Evolutionary conservation across 2,888 invertebrate genomes (phyloP).

Genomic region (Platycheirus albimanus): DNA sequence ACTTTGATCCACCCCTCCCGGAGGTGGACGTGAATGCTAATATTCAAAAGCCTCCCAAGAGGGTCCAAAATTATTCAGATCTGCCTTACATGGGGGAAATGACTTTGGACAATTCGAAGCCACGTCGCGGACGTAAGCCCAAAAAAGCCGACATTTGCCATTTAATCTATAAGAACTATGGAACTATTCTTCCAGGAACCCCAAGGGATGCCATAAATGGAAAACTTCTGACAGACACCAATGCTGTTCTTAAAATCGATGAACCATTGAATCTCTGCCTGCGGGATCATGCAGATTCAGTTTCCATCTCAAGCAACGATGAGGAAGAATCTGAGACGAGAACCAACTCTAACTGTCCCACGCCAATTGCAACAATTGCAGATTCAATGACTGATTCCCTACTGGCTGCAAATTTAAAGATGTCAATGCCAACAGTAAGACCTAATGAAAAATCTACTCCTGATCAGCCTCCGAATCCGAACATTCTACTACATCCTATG

Average conservation of each 20-base stretch:
- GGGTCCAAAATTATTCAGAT: slow-evolving; percentile 90
- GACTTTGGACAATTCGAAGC: slow-evolving; percentile 93
- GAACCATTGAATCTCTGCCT: slow-evolving; percentile 93
- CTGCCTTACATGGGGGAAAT: slow-evolving; percentile 96
- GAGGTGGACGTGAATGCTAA: slow-evolving; percentile 77
- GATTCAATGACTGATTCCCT: slow-evolving; percentile 76
- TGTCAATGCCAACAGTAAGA: slow-evolving; percentile 83
- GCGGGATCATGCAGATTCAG: slow-evolving; percentile 84
- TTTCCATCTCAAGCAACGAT: slow-evolving; percentile 81
- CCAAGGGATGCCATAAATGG: slow-evolving; percentile 84
- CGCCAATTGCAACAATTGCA: slow-evolving; percentile 78
- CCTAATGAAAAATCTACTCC: slow-evolving; percentile 80
- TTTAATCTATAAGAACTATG: slow-evolving; percentile 95
- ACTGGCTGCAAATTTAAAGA: slow-evolving; percentile 80
- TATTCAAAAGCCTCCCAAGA: slow-evolving; percentile 58
- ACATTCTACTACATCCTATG: slow-evolving; percentile 89
- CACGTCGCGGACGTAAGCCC: slow-evolving; percentile 93
- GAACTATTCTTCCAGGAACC: slow-evolving; percentile 91
- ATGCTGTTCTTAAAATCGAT: slow-evolving; percentile 79
- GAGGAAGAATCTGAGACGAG: slow-evolving; percentile 75
- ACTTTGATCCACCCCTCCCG: slow-evolving; percentile 79
- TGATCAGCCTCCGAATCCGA: slow-evolving; percentile 82
- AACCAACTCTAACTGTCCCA: slow-evolving; percentile 74
- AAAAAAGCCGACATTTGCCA: slow-evolving; percentile 97
- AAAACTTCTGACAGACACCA: slow-evolving; percentile 76